Conservation (phyloP, 2,888 invertebrate species). For the Rotaria sp. region DNA sequence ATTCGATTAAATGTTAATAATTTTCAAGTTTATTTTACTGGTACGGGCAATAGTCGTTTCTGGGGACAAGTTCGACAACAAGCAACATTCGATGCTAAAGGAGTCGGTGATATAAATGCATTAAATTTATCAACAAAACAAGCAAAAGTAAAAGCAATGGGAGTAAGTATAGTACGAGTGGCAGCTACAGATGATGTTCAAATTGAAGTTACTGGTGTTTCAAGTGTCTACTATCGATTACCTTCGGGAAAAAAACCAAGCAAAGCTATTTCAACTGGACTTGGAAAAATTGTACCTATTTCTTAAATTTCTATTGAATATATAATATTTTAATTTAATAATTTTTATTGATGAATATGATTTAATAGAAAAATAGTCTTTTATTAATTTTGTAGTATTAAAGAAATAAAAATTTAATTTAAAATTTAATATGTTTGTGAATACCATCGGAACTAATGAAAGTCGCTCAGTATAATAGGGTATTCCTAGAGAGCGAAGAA, state of each 20-base stretch:
- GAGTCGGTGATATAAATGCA: background rate
- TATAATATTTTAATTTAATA: too few relatives aligned
- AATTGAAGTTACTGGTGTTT: background rate
- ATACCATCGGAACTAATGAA: too few relatives aligned
- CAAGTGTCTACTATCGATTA: background rate
- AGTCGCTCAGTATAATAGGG: too few relatives aligned
- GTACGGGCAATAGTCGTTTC: background rate
- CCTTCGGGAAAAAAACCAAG: background rate
- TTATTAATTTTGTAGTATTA: too few relatives aligned
- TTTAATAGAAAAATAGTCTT: too few relatives aligned
- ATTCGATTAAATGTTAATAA: background rate
- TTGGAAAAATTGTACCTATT: background rate
- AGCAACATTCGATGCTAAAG: background rate
- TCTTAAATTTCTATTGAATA: too few relatives aligned
- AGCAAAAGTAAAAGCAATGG: background rate
- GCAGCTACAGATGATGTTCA: background rate
- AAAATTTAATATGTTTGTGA: too few relatives aligned
- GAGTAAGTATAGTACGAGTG: background rate
- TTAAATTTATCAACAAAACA: background rate
- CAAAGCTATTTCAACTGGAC: background rate
- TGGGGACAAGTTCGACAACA: background rate
- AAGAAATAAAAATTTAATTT: too few relatives aligned
- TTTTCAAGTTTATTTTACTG: background rate
- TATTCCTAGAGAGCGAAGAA: too few relatives aligned
- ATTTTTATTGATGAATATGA: too few relatives aligned